These are phyloP conservation scores for Sinosuthora webbiana DNA, from an alignment of 2,113 vertebrate species.

Conservation along the genomic window DNA sequence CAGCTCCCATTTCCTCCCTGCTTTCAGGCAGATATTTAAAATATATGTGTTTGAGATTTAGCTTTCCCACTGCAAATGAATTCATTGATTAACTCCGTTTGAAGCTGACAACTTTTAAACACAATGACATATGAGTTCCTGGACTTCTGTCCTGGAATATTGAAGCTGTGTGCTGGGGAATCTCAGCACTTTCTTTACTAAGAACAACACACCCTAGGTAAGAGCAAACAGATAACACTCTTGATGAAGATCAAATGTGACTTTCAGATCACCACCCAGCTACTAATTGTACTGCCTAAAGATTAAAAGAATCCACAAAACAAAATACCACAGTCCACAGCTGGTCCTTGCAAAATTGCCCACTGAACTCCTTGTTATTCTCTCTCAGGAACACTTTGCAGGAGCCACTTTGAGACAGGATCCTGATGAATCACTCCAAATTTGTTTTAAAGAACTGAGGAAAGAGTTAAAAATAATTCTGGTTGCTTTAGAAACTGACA, in stretches of 20 bases:
- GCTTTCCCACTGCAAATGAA: background rate
- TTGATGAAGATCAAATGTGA: background rate
- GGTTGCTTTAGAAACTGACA: constrained; percentile 45
- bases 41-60: background rate
- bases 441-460: constrained; percentile 19
- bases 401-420: background rate
- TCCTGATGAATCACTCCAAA: background rate
- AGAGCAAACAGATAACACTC: background rate
- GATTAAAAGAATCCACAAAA: background rate
- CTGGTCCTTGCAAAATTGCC: background rate
- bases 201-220: background rate
- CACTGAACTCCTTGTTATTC: background rate
- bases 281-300: background rate
- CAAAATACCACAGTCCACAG: background rate
- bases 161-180: background rate
- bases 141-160: background rate
- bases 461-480: constrained; percentile 55
- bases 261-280: background rate
- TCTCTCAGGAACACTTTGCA: background rate
- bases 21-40: background rate
- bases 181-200: background rate
- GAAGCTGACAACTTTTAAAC: background rate
- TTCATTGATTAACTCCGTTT: background rate
- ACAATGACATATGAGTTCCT: background rate
- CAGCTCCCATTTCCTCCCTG: background rate